phyloP scores from a whole-genome alignment of 1,140 invertebrate species.

The Asobara japonica region DNA sequence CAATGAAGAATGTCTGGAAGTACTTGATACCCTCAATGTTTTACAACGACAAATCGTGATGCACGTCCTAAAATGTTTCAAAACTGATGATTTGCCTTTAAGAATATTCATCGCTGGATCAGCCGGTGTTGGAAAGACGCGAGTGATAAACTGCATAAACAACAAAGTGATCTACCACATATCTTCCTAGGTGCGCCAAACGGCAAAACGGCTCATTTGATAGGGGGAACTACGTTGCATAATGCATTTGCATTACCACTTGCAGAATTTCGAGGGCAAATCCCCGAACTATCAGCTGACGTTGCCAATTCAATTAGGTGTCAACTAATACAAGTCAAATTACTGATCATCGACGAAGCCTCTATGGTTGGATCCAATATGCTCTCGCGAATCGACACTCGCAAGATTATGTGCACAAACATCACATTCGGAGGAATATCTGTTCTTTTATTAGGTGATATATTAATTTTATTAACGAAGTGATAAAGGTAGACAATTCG shows the following conservation, averaged over 20 bases:
- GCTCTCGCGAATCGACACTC: too few species aligned
- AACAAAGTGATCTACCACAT: slow-evolving; percentile 11
- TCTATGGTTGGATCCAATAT: too few species aligned
- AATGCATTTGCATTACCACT: slow-evolving; percentile 44
- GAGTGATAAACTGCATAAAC: slow-evolving; percentile 31
- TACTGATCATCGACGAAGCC: too few species aligned
- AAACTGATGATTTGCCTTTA: slow-evolving; percentile 31
- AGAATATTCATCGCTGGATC: slow-evolving; percentile 40
- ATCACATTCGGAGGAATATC: too few species aligned
- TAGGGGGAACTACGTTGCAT: slow-evolving; percentile 43
- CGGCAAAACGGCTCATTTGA: slow-evolving; percentile 50
- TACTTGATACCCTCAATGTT: too few species aligned
- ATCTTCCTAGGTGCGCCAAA: slow-evolving; percentile 41
- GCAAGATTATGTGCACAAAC: too few species aligned
- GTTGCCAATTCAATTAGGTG: slow-evolving; percentile 29
- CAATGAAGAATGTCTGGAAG: too few species aligned
- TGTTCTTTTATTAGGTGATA: too few species aligned
- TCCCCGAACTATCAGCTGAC: slow-evolving; percentile 15
- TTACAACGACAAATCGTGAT: slow-evolving; percentile 18
- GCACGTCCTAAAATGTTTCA: slow-evolving; percentile 41
- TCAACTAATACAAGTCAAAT: too few species aligned
- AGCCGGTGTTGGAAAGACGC: slow-evolving; percentile 46
- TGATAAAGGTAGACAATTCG: too few species aligned
- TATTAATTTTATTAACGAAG: too few species aligned
- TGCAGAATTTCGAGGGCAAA: slow-evolving; percentile 29